These are phyloP conservation scores for Lota lota DNA, from an alignment of 2,113 vertebrate species.

Conservation along the genomic window DNA sequence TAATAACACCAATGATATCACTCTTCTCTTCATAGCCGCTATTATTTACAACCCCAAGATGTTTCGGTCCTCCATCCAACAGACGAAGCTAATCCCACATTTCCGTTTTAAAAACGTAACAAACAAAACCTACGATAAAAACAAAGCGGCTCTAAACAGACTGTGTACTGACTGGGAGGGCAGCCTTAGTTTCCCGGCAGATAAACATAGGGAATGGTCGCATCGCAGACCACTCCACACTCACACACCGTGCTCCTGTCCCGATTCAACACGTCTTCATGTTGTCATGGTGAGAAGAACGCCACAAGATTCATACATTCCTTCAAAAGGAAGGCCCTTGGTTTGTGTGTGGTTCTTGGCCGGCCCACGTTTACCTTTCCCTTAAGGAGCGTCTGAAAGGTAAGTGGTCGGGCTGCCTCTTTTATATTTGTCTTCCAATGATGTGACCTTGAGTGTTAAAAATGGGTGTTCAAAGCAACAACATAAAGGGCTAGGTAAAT, in stretches of 20 bases:
- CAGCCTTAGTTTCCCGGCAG: conserved; percentile 54
- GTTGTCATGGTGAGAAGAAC: too few species aligned
- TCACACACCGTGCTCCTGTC: too few species aligned
- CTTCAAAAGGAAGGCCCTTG: too few species aligned
- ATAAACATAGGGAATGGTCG: conserved; percentile 32
- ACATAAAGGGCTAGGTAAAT: conserved; percentile 41
- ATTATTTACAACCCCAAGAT: conserved; percentile 24
- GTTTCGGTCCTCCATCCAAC: conserved; percentile 38
- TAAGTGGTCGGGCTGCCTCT: conserved; percentile 45
- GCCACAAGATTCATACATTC: too few species aligned
- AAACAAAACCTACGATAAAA: conserved; percentile 12
- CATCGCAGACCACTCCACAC: too few species aligned
- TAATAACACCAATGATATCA: conserved; percentile 34
- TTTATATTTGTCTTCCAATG: conserved; percentile 8
- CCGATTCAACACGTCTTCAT: too few species aligned
- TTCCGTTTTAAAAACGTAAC: conserved; percentile 25
- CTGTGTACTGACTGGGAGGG: conserved; percentile 63
- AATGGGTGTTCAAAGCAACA: conserved; percentile 40
- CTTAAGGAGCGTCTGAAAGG: too few species aligned
- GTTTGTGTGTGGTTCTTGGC: too few species aligned
- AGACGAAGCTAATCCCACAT: conserved; percentile 23
- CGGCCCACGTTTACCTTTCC: too few species aligned
- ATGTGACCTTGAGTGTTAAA: conserved; percentile 53
- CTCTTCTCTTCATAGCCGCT: conserved; percentile 25
- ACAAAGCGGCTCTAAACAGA: conserved; percentile 31